These are phyloP conservation scores for Macrosteles quadrilineatus DNA, from an alignment of 1,140 invertebrate genomes.

Conservation along the genomic window DNA sequence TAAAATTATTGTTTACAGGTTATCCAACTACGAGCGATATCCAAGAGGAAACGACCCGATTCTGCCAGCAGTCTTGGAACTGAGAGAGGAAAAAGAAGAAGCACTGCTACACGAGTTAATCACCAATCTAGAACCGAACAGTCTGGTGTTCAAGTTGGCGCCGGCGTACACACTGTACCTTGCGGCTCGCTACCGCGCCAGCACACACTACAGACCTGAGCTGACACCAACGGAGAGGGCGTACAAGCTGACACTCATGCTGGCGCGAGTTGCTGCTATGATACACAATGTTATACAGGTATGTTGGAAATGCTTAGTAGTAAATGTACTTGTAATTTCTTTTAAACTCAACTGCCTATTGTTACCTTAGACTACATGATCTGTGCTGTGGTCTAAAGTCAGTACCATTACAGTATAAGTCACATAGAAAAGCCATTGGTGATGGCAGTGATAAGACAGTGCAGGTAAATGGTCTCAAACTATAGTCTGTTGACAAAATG, in stretches of 20 bases:
- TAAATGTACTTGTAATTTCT: too few species aligned
- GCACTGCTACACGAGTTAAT: slow-evolving; percentile 86
- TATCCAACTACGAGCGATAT: slow-evolving; percentile 57
- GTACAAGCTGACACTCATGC: slow-evolving; percentile 82
- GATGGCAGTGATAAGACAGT: too few species aligned
- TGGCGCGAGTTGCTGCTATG: slow-evolving; percentile 86
- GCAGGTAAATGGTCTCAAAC: too few species aligned
- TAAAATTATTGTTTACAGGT: too few species aligned
- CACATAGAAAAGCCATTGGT: too few species aligned
- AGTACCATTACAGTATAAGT: too few species aligned
- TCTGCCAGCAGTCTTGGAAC: slow-evolving; percentile 91
- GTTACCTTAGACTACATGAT: too few species aligned
- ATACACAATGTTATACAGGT: slow-evolving; percentile 83
- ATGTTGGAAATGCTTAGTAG: slow-evolving; percentile 31
- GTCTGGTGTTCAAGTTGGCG: slow-evolving; percentile 83
- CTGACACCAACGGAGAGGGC: slow-evolving; percentile 88
- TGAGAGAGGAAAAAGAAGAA: slow-evolving; percentile 92
- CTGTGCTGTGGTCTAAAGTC: too few species aligned
- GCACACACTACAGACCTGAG: slow-evolving; percentile 90
- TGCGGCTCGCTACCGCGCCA: slow-evolving; percentile 87
- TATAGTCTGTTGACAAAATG: too few species aligned
- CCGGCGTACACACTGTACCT: slow-evolving; percentile 95
- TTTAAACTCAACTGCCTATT: too few species aligned
- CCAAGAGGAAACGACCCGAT: slow-evolving; percentile 81
- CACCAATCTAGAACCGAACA: slow-evolving; percentile 81